Conservation (phyloP, 1,140 invertebrate species). For the Zeugodacus cucurbitae region DNA sequence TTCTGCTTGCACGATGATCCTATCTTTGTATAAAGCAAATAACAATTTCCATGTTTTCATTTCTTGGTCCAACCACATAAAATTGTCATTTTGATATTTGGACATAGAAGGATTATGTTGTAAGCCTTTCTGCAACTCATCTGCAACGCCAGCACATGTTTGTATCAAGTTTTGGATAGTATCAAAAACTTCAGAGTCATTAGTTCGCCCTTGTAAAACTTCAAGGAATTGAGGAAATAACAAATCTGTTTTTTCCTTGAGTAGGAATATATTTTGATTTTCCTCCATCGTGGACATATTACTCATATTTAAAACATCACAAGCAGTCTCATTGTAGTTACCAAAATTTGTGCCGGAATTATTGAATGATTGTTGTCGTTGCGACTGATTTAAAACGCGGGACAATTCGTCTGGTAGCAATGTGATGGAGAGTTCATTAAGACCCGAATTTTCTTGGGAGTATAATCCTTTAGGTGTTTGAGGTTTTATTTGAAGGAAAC, state of each 20-base stretch:
- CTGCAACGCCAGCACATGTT: conserved; percentile 67
- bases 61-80: conserved; percentile 78
- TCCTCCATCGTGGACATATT: conserved; percentile 27
- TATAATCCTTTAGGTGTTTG: conserved; percentile 17
- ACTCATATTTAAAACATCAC: conserved; percentile 38
- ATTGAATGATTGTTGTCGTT: not conserved
- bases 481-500: conserved; percentile 38
- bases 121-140: conserved; percentile 60
- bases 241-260: conserved; percentile 66
- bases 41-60: conserved; percentile 88
- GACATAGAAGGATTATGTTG: conserved; percentile 46
- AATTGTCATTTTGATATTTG: conserved; percentile 45
- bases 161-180: conserved; percentile 71
- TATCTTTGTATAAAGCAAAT: conserved; percentile 82
- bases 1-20: conserved; percentile 70
- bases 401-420: conserved; percentile 42
- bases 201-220: conserved; percentile 68
- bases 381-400: conserved; percentile 37
- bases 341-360: conserved; percentile 27
- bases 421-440: conserved; percentile 39
- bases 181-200: conserved; percentile 70
- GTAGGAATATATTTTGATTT: not conserved
- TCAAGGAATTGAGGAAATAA: conserved; percentile 73
- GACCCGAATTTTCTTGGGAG: not conserved
- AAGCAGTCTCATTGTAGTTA: not conserved